Base-by-base conservation (phyloP, 2,888 invertebrate species). In the Zygothrica quintamaculata region DNA sequence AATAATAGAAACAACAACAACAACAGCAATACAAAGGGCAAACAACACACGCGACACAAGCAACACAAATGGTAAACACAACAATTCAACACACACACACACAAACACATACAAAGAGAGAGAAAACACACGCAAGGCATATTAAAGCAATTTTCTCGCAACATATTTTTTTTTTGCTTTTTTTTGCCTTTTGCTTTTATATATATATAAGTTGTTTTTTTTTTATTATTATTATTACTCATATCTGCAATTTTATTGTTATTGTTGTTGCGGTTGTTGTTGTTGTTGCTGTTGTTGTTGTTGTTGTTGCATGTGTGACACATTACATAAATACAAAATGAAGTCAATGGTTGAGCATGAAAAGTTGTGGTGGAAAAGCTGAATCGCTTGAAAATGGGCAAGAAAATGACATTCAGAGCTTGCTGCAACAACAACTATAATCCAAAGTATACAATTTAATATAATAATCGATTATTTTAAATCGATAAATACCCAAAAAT, bases 101-200 rank as follows among this genome's bases (percentile, higher is more conserved):
- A 26, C 13, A 26, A 26, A 44, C 34, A 37, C 37, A 37, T 16
- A 37, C n/a, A n/a, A n/a, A n/a, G n/a, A n/a, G n/a, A n/a, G n/a
- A n/a, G n/a, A n/a, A n/a, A 11, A 39, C 50, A 71, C 84, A 88
- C 81, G 85, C 81, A 75, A 85, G 60, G 67, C 66, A 84, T 68
- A 87, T 85, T 79, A 78, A 76, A 80, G 80, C 69, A 70, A 78
- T 77, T 80, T 74, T 62, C 66, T 65, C 55, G 57, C 70, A 58
- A 70, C 39, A 53, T 71, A 56, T 66, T 11, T 42, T 39, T 42
- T 15, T 22, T 44, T 42, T 39, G 37, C 12, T 22, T 44, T 26
- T 50, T 51, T 31, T 48, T 46, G 26, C 50, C 39, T 39, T 57
- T 62, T 43, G 12, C 13, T 36, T 59, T 51, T 70, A n/a, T 47